phyloP scores from a whole-genome alignment of 2,113 vertebrate genomes.

The Aramus guarauna region DNA sequence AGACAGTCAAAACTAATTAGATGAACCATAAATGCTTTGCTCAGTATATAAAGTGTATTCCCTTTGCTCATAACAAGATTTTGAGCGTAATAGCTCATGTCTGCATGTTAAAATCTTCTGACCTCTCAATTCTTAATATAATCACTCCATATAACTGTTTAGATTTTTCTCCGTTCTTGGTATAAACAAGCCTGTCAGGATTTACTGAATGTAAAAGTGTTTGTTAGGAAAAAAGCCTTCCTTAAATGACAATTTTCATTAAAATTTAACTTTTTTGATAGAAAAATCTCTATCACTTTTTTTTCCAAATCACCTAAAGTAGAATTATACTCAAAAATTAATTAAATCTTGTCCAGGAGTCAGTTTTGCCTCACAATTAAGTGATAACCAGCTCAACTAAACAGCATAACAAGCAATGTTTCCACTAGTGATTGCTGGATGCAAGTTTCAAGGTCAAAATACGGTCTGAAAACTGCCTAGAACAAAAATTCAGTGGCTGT shows the following conservation, averaged over 20 bases:
- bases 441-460: neutral
- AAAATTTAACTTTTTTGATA: neutral
- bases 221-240: neutral
- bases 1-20: neutral
- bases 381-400: neutral
- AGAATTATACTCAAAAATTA: neutral
- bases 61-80: neutral
- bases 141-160: neutral
- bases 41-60: neutral
- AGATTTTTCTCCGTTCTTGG: neutral
- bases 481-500: neutral
- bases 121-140: neutral
- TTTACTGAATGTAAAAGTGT: neutral
- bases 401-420: neutral
- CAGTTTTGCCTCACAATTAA: neutral
- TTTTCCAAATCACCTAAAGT: neutral
- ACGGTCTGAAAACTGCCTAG: neutral
- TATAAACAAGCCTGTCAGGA: neutral
- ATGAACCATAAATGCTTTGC: neutral
- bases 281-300: neutral
- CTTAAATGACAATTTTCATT: neutral
- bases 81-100: neutral
- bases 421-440: neutral
- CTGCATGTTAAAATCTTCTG: neutral
- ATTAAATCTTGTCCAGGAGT: neutral